Base-by-base conservation (phyloP, 1,140 invertebrate species). In the Platyura marginata region DNA sequence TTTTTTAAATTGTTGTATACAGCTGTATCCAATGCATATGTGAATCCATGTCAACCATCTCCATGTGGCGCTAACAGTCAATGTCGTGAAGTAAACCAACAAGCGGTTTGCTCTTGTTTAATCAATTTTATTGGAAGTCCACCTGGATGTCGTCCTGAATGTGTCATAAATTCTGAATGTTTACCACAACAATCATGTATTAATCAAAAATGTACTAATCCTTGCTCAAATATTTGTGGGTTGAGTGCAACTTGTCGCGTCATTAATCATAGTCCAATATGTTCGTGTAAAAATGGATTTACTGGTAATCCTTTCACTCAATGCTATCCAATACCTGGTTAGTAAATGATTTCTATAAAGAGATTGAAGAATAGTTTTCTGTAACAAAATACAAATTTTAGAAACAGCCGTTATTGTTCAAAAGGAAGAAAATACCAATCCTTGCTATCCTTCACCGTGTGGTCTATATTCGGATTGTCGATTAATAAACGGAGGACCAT, bases 121-220 rank as follows among this genome's bases (percentile, higher is more conserved):
- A 61, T 71, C 1, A 79, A 78, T 18, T 87, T 86, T 68, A 74
- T 86, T 19, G 85, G 86, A n/a, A 79, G 80, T 2, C 81, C 83
- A 32, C 81, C 81, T 2, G 70, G 76, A 40, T 84, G 81, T 47
- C 71, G 81, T 37, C 80, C 79, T 2, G 78, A 84, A 56, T 85
- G 81, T 54, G 62, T 78, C 4, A 83, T 83, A 41, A 72, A 83
- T 51, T 72, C 82, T 56, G 83, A 88, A 47, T 88, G 84, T 51
- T 75, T 80, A 2, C 70, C 72, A 23, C 71, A 80, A 46, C 66
- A 84, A 2, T 77, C 82, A n/a, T 90, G 84, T 52, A 64, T 81
- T 19, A 72, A 73, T 42, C 75, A 79, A 45, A 75, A 72, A 44
- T 89, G 85, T 54, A 67, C 74, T 43, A 79, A 88, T 65, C 82